These are phyloP conservation scores for Chaetogeoica ovagalla DNA, from an alignment of 2,888 invertebrate genomes.

Conservation along the genomic window DNA sequence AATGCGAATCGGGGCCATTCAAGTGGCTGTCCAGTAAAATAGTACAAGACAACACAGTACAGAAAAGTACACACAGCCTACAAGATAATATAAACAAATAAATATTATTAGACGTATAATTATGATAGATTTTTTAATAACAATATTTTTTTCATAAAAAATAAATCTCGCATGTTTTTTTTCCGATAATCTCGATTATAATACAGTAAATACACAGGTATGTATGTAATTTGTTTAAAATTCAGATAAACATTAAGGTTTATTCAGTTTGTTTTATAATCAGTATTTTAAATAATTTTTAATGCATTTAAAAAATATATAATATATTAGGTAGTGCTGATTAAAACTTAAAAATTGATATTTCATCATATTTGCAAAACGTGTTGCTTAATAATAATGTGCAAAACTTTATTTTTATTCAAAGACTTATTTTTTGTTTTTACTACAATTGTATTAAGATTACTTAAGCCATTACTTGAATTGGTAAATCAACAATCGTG, in stretches of 20 bases:
- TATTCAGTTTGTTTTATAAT: too few relatives aligned
- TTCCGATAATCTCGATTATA: background rate
- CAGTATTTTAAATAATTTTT: too few relatives aligned
- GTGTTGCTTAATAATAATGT: background rate
- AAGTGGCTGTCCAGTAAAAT: constrained; percentile 83
- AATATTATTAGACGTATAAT: background rate
- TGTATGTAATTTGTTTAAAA: background rate
- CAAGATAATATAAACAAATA: constrained; percentile 56
- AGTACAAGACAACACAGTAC: constrained; percentile 79
- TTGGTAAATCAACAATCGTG: constrained; percentile 78
- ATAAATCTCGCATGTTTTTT: background rate
- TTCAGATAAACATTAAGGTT: too few relatives aligned
- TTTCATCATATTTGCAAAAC: too few relatives aligned
- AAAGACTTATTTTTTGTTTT: background rate
- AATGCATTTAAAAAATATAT: too few relatives aligned
- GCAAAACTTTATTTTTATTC: too few relatives aligned
- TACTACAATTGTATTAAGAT: background rate
- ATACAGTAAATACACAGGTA: background rate
- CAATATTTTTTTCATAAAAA: background rate
- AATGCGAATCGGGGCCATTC: constrained; percentile 72
- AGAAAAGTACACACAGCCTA: constrained; percentile 72
- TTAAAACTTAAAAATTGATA: too few relatives aligned
- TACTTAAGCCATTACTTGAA: constrained; percentile 63
- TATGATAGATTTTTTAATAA: background rate
- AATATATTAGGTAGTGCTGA: too few relatives aligned